Base-by-base conservation (phyloP, 2,113 vertebrate species). In the Silurus asotus region DNA sequence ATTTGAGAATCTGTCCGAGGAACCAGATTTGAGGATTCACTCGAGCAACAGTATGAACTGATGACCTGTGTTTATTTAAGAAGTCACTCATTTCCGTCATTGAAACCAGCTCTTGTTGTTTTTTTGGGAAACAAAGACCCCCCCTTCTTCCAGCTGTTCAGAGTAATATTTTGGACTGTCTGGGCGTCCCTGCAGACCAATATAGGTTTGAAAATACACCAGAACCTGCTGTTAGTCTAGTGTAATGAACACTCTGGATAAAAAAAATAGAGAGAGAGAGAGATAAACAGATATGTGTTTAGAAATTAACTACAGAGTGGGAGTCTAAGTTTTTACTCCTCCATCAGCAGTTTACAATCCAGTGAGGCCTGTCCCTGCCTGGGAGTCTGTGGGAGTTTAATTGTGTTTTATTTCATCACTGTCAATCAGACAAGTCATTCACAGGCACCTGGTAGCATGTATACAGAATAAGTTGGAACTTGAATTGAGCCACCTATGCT, bases 341-440 rank as follows among this genome's bases (percentile, higher is more conserved):
- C 69, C 69, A 77, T 78, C 78, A 48, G 28, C 56, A 61, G 19
- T 62, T 58, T 61, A 20, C 10, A 79, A 59, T 59, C 55, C 51
- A 37, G 28, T 48, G 28, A 45, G 3, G 74, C 11, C 51, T 76
- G 51, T 25, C n/a, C 11, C 8, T 19, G 25, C 25, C 76, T 56
- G 53, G 75, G 53, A 78, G 53, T 78, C 20, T 5, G 53, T 28
- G 25, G 53, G 53, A 28, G n/a, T 53, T 5, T n/a, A 17, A 20
- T 23, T 1, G 56, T 79, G 56, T 17, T 65, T 64, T 11, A 51
- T 81, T 81, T 51, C 45, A 81, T 64, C 45, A 37, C 80, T 65
- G 45, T 64, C 59, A 65, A 25, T 81, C 80, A n/a, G 45, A 62
- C 7, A 25, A 81, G 37, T 81, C 79, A 49, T 37, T 48, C 79